These are phyloP conservation scores for Prionace glauca DNA, from an alignment of 2,797 vertebrate genomes.

Conservation along the genomic window DNA sequence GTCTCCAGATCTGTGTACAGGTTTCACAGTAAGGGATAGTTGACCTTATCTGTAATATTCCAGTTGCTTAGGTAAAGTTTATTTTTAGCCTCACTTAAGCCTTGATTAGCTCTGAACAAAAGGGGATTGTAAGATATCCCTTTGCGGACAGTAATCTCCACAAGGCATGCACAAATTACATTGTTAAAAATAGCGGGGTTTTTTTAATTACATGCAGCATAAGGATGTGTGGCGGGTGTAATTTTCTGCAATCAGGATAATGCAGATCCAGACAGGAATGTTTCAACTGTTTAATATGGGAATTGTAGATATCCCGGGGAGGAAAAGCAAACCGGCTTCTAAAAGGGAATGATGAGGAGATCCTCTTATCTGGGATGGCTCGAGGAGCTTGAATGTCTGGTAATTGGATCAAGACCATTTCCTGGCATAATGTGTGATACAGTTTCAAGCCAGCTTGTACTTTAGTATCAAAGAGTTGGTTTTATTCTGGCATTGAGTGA, in stretches of 20 bases:
- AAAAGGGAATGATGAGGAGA: not conserved
- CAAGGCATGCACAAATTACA: not conserved
- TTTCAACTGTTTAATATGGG: not conserved
- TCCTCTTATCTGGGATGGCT: not conserved
- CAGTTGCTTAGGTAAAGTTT: not conserved
- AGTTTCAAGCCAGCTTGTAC: not conserved
- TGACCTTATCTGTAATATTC: not conserved
- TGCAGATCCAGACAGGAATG: not conserved
- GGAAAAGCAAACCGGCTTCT: not conserved
- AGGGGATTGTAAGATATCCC: not conserved
- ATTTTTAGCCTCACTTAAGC: not conserved
- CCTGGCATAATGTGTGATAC: not conserved
- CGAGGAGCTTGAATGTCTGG: not conserved
- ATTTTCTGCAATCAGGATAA: not conserved
- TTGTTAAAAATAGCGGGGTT: not conserved
- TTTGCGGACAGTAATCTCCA: not conserved
- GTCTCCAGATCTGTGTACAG: not conserved
- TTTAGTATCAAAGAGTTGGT: not conserved
- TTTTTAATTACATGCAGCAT: not conserved
- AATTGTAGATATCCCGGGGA: not conserved
- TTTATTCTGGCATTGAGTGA: not conserved
- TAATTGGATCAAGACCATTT: not conserved
- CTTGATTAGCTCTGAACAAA: not conserved
- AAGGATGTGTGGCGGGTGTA: not conserved
- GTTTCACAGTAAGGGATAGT: not conserved